These are phyloP conservation scores for Octonoba sinensis DNA, from an alignment of 2,888 invertebrate genomes.

Conservation along the genomic window DNA sequence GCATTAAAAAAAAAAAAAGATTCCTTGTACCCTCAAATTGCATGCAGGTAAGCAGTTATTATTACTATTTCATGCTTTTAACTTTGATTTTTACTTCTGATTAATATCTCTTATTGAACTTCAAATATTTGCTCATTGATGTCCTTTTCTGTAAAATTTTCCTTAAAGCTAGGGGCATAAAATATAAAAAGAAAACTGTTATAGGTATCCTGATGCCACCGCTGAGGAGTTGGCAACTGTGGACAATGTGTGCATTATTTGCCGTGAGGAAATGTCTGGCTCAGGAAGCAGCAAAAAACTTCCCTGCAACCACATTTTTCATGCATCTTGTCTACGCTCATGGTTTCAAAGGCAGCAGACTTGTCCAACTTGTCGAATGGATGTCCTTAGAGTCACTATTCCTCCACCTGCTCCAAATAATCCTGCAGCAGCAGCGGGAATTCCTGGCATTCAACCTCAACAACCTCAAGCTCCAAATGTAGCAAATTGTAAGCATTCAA, in stretches of 20 bases:
- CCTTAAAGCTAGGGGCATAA: background rate
- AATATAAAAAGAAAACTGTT: background rate
- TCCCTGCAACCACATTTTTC: constrained; percentile 99
- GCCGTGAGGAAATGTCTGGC: constrained; percentile 84
- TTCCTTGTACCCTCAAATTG: too few species aligned
- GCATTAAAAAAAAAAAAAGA: too few species aligned
- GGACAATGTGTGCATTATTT: constrained; percentile 99
- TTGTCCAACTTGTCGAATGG: constrained; percentile 97
- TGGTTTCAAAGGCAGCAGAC: constrained; percentile 99
- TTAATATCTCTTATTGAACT: background rate
- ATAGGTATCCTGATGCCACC: constrained; percentile 88
- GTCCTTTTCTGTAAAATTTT: too few species aligned
- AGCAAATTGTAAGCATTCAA: constrained; percentile 41
- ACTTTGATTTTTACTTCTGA: background rate
- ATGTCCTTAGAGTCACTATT: constrained; percentile 75
- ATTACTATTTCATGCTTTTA: background rate
- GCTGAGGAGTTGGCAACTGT: constrained; percentile 89
- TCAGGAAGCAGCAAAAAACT: constrained; percentile 85
- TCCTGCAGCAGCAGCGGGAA: constrained; percentile 15
- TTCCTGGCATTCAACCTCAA: constrained; percentile 62
- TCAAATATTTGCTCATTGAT: background rate
- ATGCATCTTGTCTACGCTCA: constrained; percentile 94
- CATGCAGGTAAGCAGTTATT: too few species aligned
- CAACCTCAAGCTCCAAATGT: constrained; percentile 55
- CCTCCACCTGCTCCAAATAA: constrained; percentile 29